A percentile compares a stretch with the other conserved stretches of the same genome.
Evolutionary conservation across 2,797 vertebrate genomes (phyloP).

Genomic region (Urosaurus nigricauda): DNA sequence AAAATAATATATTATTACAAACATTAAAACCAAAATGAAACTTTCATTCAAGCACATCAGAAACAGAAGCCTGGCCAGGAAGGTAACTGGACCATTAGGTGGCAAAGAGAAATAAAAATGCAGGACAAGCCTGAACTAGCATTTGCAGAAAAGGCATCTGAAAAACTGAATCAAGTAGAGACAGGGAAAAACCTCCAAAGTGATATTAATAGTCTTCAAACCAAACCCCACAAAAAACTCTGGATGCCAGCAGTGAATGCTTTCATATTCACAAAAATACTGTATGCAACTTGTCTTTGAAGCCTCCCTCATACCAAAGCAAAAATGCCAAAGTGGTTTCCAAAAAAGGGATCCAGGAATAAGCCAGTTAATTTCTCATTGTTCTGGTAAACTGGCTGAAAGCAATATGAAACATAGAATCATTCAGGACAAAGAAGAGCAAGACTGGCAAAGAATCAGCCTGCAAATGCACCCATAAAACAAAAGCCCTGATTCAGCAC

Average conservation of each 20-base stretch:
- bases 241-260: too few relatives aligned
- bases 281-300: not conserved
- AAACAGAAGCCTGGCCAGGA: not conserved
- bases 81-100: not conserved
- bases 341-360: not conserved
- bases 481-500: not conserved
- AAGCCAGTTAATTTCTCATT: not conserved
- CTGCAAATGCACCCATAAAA: not conserved
- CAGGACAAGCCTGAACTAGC: not conserved
- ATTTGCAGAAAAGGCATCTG: not conserved
- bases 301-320: not conserved
- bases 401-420: not conserved
- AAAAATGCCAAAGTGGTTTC: not conserved
- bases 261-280: not conserved
- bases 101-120: not conserved
- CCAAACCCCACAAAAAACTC: too few relatives aligned
- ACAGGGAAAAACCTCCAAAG: not conserved
- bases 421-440: not conserved
- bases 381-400: not conserved
- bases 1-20: not conserved
- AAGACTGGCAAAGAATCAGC: not conserved
- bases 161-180: not conserved
- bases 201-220: not conserved
- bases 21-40: not conserved
- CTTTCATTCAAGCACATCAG: not conserved